Base-by-base conservation (phyloP, 2,888 invertebrate species). In the Xestia ashworthii region DNA sequence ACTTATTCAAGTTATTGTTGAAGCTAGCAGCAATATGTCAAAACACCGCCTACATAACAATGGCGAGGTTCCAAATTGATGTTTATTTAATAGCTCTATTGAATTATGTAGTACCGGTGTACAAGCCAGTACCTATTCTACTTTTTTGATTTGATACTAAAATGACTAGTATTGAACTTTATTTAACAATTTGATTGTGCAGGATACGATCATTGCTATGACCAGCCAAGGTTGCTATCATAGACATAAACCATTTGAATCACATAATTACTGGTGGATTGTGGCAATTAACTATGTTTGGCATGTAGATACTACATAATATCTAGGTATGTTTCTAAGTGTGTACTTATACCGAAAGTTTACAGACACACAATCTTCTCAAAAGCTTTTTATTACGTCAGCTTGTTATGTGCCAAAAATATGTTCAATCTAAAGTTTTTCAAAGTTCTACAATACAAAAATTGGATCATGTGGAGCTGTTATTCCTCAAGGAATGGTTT, bases 11-110 rank as follows among this genome's bases (percentile, higher is more conserved):
- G 50, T 12, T 62, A 38, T 46, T 74, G 82, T 53, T 64, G 62
- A 81, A 64, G 60, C 58, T 74, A 74, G 74, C 53, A 76, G 22
- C 25, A 77, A 74, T 74, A 8, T 78, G 53, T 46, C 50, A 46
- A 81, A 53, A 53, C 12, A 53, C 22, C 32, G 38, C 62, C 81
- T 12, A 38, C 53, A 41, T 16, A 14, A 64, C 38, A 78, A 78
- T 53, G 2, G 22, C 25, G 5, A 46, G 41, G 46, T 53, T 74
- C 50, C 14, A 74, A 78, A 78, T 81, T 53, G 62, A 55, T 25
- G 46, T 64, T n/a, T 53, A 50, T 74, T 46, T 19, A 81, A 74
- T 74, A 62, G 62, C 14, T 53, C 9, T 80, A 80, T 80, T 32
- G 76, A 80, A 71, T 25, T 73, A 19, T 12, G 3, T 48, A 32